Conservation (phyloP, 2,888 invertebrate species). For the Congeria kusceri region DNA sequence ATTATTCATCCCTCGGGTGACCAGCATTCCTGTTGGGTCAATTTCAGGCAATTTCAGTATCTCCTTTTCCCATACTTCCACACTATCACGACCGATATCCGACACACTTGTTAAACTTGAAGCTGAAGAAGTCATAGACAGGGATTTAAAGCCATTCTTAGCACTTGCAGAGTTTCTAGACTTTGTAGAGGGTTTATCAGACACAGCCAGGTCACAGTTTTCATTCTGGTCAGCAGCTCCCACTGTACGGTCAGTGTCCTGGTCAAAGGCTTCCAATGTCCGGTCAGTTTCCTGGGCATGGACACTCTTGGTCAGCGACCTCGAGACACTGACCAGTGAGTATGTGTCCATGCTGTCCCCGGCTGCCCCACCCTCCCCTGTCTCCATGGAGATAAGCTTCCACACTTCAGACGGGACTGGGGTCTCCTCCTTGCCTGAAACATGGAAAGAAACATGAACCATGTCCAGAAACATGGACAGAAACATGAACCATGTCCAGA, state of each 20-base stretch:
- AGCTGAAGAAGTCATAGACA: slow-evolving; percentile 45
- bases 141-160: slow-evolving; percentile 47
- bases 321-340: neutral
- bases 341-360: slow-evolving; percentile 2
- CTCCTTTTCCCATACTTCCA: slow-evolving; percentile 48
- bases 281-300: neutral
- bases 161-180: slow-evolving; percentile 30
- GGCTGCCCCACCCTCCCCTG: slow-evolving; percentile 50
- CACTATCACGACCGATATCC: slow-evolving; percentile 26
- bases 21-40: slow-evolving; percentile 72
- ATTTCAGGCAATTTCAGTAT: slow-evolving; percentile 76
- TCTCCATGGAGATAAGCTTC: slow-evolving; percentile 74
- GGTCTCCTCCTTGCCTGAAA: slow-evolving; percentile 26
- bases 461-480: too few species aligned
- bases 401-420: slow-evolving; percentile 76
- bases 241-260: neutral
- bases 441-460: too few species aligned
- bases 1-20: slow-evolving; percentile 74
- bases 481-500: too few species aligned
- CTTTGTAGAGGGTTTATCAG: neutral
- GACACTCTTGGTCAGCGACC: neutral
- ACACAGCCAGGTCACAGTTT: neutral
- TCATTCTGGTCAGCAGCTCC: neutral
- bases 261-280: neutral
- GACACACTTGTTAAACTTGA: slow-evolving; percentile 55